Evolutionary conservation across 2,797 vertebrate species (phyloP).

Genomic region (Lepidocolaptes lacrymiger): DNA sequence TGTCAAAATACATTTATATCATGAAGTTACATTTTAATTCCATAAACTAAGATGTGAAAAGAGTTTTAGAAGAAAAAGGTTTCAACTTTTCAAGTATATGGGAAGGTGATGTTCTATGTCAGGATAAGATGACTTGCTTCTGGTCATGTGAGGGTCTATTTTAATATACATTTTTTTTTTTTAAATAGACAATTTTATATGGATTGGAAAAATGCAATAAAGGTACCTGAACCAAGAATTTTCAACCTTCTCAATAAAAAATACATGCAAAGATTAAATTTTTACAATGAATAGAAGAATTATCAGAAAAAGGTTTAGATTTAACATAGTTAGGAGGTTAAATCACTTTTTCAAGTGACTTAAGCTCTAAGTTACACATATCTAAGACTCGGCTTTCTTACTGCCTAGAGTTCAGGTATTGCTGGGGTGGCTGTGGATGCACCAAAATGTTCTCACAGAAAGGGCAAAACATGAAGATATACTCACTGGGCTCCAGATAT

Average conservation of each 20-base stretch:
- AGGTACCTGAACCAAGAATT: background rate
- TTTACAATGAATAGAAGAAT: background rate
- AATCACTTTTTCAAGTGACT: background rate
- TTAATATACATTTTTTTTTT: background rate
- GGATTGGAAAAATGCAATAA: background rate
- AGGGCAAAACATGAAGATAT: background rate
- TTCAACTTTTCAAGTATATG: rapidly evolving
- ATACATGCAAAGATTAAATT: rapidly evolving
- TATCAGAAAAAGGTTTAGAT: background rate
- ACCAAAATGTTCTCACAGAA: background rate
- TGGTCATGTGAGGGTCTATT: background rate
- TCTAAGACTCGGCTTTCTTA: background rate
- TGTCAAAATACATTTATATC: background rate
- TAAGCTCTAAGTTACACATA: background rate
- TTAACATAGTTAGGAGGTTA: background rate
- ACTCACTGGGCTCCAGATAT: background rate
- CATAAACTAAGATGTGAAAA: background rate
- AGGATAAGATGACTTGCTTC: background rate
- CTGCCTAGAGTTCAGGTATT: background rate
- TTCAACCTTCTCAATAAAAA: background rate
- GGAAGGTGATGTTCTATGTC: rapidly evolving
- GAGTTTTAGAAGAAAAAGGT: background rate
- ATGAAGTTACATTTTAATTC: background rate
- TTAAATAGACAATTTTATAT: background rate
- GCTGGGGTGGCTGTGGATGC: background rate